Evolutionary conservation across 2,113 vertebrate genomes (phyloP).

Genomic region (Alethe castanea): DNA sequence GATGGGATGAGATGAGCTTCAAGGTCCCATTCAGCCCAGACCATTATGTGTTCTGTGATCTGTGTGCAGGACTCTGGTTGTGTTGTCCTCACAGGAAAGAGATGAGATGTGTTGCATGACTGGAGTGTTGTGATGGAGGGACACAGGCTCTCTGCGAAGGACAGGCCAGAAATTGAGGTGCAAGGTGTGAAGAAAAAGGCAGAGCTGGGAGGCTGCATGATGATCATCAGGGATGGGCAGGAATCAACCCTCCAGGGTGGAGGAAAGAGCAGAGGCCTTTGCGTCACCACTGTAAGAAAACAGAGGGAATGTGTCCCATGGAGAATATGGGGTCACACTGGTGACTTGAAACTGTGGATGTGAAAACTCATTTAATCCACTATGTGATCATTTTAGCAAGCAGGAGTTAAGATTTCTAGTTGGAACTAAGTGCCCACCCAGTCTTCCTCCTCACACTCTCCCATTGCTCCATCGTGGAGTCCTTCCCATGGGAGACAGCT

Average conservation of each 20-base stretch:
- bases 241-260: background rate
- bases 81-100: background rate
- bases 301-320: rapidly evolving
- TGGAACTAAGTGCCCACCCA: background rate
- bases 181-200: background rate
- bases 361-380: background rate
- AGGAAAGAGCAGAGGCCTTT: background rate
- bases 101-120: background rate
- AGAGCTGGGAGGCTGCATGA: background rate
- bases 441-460: background rate
- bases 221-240: background rate
- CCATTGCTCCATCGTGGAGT: too few relatives aligned
- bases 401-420: background rate
- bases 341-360: background rate
- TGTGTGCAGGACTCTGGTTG: background rate
- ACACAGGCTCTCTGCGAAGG: background rate
- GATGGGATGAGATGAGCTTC: background rate
- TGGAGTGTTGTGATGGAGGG: background rate
- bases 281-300: rapidly evolving
- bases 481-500: too few relatives aligned
- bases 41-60: background rate
- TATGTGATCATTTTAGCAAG: background rate
- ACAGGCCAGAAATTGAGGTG: background rate
- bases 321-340: background rate
- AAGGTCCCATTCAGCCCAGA: background rate